These are phyloP conservation scores for Trachelipus rathkii DNA, from an alignment of 1,140 invertebrate genomes.

Conservation along the genomic window DNA sequence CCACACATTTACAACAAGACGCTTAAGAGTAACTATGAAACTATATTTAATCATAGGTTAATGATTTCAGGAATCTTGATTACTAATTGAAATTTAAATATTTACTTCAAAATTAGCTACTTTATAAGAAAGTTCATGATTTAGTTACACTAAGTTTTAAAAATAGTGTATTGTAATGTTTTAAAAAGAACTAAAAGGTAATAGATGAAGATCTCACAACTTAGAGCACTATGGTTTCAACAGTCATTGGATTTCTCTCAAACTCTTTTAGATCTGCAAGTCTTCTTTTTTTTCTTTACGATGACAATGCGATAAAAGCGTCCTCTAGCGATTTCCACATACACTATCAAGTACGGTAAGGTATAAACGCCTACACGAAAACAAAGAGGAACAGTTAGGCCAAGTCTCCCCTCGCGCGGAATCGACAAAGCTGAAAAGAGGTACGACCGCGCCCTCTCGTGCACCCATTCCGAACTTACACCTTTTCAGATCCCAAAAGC, in stretches of 20 bases:
- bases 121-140: too few relatives aligned
- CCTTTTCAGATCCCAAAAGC: not conserved
- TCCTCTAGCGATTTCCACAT: not conserved
- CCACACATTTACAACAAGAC: conserved; percentile 65
- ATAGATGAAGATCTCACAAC: not conserved
- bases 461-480: not conserved
- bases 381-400: not conserved
- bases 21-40: not conserved
- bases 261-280: not conserved
- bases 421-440: not conserved
- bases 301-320: not conserved
- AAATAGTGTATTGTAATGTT: too few relatives aligned
- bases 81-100: not conserved
- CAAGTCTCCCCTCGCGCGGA: not conserved
- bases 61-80: not conserved
- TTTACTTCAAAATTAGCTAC: not conserved
- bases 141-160: too few relatives aligned
- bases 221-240: not conserved
- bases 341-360: conserved; percentile 1
- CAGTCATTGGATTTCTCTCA: not conserved
- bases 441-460: conserved; percentile 3
- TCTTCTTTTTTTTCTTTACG: not conserved
- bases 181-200: not conserved
- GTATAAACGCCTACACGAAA: not conserved
- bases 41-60: not conserved